Evolutionary conservation across 1,140 invertebrate genomes (phyloP), one percentile per base, ranked within the genome.

Genomic region (Listronotus bonariensis): DNA sequence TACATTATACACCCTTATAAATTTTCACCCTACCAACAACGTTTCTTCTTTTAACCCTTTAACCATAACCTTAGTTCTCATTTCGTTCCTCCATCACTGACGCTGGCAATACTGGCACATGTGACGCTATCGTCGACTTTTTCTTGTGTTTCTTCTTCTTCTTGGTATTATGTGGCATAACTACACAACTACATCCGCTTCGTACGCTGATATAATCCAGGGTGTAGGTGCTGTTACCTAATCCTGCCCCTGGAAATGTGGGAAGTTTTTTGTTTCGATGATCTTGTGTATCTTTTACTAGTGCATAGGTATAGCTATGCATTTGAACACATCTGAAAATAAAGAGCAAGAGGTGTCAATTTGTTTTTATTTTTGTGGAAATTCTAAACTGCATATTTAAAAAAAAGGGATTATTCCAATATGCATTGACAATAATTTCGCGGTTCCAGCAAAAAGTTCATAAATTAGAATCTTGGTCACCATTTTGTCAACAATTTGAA

Each of bases 241-340:
- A 77, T 46, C 43, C 56, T 6, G 38, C 54, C 6, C 83, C 81
- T 68, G 85, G 83, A 42, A 83, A 78, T 40, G 77, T 78, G 12
- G 84, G 81, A 15, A 79, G 75, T 54, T 82, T 78, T 38, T 81
- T 77, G 70, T 74, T 75, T 43, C 78, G 74, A 31, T 73, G 65
- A 58, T 76, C 49, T 5, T 63, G 63, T 12, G 71, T 74, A 66
- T 84, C 81, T 68, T 83, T 82, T 20, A 93, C 88, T 56, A 94
- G 83, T 11, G 92, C 92, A 78, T 94, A 95, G 0, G 88, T 87
- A 74, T 89, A 94, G n/a, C 89, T 89, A 78, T 89, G 91, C 77
- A 89, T 88, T 78, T 94, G 92, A 9, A 90, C 87, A 79, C 92
- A 95, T 43, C 62, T 65, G 62, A 52, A 65, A 65, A 9, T 12